Evolutionary conservation across 2,113 vertebrate species (phyloP).

Genomic region (Bombycilla garrulus): DNA sequence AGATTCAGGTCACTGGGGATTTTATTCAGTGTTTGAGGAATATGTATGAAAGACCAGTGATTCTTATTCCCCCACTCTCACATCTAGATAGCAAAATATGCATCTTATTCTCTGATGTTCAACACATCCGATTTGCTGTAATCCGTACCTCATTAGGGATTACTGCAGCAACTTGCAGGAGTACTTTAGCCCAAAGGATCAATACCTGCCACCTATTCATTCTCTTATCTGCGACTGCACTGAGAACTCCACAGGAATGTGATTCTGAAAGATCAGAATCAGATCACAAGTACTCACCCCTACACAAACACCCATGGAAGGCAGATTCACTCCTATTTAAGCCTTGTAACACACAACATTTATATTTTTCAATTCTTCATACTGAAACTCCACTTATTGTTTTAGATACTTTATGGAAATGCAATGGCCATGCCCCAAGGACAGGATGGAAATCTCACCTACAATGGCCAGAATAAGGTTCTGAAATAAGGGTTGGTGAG

Average conservation of each 20-base stretch:
- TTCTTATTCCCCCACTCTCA: neutral
- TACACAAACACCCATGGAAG: neutral
- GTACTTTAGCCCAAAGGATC: neutral
- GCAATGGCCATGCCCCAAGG: neutral
- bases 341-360: neutral
- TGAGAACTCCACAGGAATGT: neutral
- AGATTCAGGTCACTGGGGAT: neutral
- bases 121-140: neutral
- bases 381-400: neutral
- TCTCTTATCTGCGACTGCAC: neutral
- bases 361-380: neutral
- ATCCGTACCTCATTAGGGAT: neutral
- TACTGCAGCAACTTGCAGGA: neutral
- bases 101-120: neutral
- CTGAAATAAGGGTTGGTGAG: neutral
- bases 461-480: neutral
- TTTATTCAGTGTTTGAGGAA: neutral
- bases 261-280: neutral
- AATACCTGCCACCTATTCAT: neutral
- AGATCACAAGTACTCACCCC: neutral
- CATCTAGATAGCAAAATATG: neutral
- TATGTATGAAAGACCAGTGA: neutral
- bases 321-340: neutral
- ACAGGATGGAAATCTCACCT: neutral
- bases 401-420: neutral